Evolutionary conservation across 53 echinoderm and acorn worm species (phyloP).

Genomic region (Arbacia lixula): DNA sequence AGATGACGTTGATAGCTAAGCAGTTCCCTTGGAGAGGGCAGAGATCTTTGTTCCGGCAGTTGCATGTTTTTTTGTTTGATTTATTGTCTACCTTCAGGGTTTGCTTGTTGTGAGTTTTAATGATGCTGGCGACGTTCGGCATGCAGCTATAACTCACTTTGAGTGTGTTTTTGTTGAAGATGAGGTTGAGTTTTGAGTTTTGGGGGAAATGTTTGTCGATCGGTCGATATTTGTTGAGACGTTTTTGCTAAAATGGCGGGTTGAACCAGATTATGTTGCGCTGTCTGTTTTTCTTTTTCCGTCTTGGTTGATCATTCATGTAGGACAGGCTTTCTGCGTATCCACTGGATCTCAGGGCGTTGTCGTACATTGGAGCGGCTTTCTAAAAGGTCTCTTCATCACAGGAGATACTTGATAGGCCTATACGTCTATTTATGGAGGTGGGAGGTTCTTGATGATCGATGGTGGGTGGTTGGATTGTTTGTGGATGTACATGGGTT

Average conservation of each 20-base stretch:
- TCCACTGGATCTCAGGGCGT: constrained; percentile 52
- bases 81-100: background rate
- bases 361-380: constrained; percentile 45
- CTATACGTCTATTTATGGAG: constrained; percentile 29
- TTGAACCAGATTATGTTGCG: constrained; percentile 66
- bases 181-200: constrained; percentile 14
- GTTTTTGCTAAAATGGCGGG: constrained; percentile 59
- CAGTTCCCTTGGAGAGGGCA: constrained; percentile 49
- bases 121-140: constrained; percentile 47
- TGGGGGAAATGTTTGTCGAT: constrained; percentile 55
- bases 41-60: constrained; percentile 50
- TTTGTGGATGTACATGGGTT: constrained; percentile 24
- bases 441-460: constrained; percentile 42
- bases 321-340: constrained; percentile 15
- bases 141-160: constrained; percentile 66
- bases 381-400: constrained; percentile 24
- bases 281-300: constrained; percentile 29
- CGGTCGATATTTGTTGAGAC: constrained; percentile 59
- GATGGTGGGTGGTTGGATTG: constrained; percentile 49
- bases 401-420: constrained; percentile 34
- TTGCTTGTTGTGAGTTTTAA: constrained; percentile 56
- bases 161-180: constrained; percentile 53
- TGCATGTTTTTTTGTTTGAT: constrained; percentile 5
- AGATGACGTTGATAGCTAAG: constrained; percentile 18
- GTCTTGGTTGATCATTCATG: constrained; percentile 1